Evolutionary conservation across 2,888 invertebrate species (phyloP).

Genomic region (Ormia ochracea): DNA sequence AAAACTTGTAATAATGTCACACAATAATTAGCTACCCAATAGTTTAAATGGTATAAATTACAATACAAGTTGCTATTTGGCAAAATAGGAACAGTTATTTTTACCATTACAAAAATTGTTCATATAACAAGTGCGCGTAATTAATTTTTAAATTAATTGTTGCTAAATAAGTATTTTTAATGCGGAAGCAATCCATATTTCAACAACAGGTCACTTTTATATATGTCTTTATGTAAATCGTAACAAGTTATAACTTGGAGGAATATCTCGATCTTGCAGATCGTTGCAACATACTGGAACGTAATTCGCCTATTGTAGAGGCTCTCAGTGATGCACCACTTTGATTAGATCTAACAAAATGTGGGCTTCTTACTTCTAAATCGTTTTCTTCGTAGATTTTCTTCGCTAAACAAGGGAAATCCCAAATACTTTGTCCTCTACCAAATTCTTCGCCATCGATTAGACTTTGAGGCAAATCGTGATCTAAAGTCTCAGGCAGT

Average conservation of each 20-base stretch:
- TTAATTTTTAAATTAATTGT: not conserved
- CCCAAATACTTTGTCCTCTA: slow-evolving; percentile 86
- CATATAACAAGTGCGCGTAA: slow-evolving; percentile 12
- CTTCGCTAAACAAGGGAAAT: slow-evolving; percentile 86
- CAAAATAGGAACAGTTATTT: not conserved
- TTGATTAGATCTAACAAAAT: slow-evolving; percentile 74
- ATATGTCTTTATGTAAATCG: not conserved
- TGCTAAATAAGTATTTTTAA: not conserved
- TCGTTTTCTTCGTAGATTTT: slow-evolving; percentile 77
- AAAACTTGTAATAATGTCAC: not conserved
- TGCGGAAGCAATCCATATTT: not conserved
- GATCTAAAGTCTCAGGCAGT: slow-evolving; percentile 90
- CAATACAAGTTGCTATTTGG: not conserved
- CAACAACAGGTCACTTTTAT: no score
- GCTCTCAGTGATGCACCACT: slow-evolving; percentile 80
- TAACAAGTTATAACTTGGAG: slow-evolving; percentile 68
- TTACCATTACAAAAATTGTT: not conserved
- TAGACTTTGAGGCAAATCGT: slow-evolving; percentile 90
- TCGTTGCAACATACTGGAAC: slow-evolving; percentile 80
- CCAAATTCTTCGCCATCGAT: slow-evolving; percentile 92
- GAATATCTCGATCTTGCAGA: slow-evolving; percentile 78
- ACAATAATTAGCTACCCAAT: not conserved
- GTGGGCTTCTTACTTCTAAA: slow-evolving; percentile 68
- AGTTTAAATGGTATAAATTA: not conserved
- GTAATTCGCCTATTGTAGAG: slow-evolving; percentile 80